A percentile compares a stretch with the other conserved stretches of the same genome.
phyloP scores from a whole-genome alignment of 2,113 vertebrate species.

The Colaptes auratus region DNA sequence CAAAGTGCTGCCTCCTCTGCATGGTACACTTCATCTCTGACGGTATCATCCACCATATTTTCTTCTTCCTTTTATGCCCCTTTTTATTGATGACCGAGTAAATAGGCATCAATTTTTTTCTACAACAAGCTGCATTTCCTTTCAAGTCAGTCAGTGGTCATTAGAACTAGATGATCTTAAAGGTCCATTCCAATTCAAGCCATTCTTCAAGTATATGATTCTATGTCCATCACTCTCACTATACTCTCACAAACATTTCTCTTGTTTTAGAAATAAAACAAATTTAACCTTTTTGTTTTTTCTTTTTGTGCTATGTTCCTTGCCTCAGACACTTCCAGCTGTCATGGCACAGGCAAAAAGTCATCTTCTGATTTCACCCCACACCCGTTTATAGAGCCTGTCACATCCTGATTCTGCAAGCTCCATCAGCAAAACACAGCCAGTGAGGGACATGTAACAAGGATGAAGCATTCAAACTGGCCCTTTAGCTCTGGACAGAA shows the following conservation, averaged over 20 bases:
- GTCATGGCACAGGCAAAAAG: not conserved
- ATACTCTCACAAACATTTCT: not conserved
- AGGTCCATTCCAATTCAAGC: no score
- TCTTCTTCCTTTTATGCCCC: not conserved
- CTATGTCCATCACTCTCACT: not conserved
- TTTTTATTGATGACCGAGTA: not conserved
- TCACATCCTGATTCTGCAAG: not conserved
- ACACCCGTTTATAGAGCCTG: not conserved
- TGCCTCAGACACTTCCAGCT: not conserved
- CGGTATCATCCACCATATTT: not conserved
- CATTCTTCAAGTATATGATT: no score
- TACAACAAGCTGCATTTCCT: not conserved
- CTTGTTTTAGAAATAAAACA: not conserved
- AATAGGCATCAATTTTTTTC: not conserved
- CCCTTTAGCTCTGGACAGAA: not conserved
- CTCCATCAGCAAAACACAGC: not conserved
- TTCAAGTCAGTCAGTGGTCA: not conserved
- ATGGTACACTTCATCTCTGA: not conserved
- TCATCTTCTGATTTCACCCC: not conserved
- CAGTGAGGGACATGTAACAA: rapidly evolving
- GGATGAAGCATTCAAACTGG: not conserved
- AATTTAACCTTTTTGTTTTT: not conserved
- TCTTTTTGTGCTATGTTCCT: not conserved
- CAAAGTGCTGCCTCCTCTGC: not conserved
- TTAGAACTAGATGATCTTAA: no score